Percentiles rank a stretch among this genome's conserved stretches.
Conservation (phyloP, 2,113 vertebrate species). For the Callorhinus ursinus region DNA sequence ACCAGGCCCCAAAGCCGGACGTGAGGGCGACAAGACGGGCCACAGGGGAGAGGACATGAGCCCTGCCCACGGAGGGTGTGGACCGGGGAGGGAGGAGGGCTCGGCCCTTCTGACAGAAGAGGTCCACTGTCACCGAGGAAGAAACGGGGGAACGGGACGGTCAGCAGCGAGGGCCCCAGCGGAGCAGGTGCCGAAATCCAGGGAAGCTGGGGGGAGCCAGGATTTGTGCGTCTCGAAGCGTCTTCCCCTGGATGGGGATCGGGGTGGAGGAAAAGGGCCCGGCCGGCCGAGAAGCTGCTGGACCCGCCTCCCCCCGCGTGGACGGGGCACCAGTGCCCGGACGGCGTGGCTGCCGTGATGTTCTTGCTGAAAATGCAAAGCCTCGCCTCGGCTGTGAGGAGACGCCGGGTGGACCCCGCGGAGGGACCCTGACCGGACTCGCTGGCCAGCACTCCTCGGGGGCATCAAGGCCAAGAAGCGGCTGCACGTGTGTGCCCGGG, state of each 20-base stretch:
- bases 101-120: neutral
- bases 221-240: accelerated
- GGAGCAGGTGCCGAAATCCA: accelerated
- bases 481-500: neutral
- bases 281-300: neutral
- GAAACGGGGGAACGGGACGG: neutral
- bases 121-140: neutral
- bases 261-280: neutral
- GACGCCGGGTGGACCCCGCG: neutral
- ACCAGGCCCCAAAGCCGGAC: neutral
- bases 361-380: neutral
- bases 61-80: neutral
- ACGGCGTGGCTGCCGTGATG: neutral
- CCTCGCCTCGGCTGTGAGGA: neutral
- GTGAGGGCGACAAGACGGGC: neutral
- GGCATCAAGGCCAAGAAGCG: neutral
- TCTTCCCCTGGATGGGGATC: neutral
- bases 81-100: neutral
- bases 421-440: neutral
- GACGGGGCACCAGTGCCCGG: neutral
- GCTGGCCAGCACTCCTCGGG: neutral
- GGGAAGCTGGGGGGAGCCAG: accelerated
- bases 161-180: neutral
- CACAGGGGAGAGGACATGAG: no score
- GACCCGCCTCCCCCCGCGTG: neutral